Evolutionary conservation across 2,113 vertebrate genomes (phyloP), one percentile per base, ranked within the genome.

Genomic region (Dicrurus megarhynchus): DNA sequence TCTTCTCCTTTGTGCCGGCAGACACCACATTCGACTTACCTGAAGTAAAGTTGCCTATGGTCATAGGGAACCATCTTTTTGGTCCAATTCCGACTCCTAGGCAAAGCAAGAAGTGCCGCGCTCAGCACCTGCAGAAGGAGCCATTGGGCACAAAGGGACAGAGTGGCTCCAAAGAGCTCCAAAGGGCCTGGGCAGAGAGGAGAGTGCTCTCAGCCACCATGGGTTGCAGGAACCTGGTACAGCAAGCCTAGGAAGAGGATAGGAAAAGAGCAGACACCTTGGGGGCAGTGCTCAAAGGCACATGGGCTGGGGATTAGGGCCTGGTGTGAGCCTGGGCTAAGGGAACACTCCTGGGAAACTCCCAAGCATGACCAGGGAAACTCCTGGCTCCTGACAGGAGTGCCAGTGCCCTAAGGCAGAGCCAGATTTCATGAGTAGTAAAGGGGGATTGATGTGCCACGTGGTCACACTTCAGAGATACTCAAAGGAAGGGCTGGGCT

Each of bases 41-140:
- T 57, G 14, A 63, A 91, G 50, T 85, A 88, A 91, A 88, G 35
- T 33, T 77, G 5, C 13, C 27, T n/a, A 1, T 61, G 64, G 27
- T 53, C 42, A 81, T 17, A 35, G 53, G 21, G 33, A 61, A 18
- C 21, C 49, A 47, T 15, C 20, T 20, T 41, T 55, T 28, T 4
- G 1, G 5, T 55, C 1, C 49, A 47, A 41, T 61, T 70, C 3
- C 1, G 0, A 32, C 21, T 55, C 22, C 44, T 59, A 10, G 9
- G 24, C 16, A 39, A 52, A 11, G 13, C 52, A 89, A 59, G 16
- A 3, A 32, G 0, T 65, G 24, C 22, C 50, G 37, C 0, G 1
- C 2, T 41, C 1, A 0, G 17, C 32, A 64, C 11, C 21, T 56
- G 30, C 21, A 64, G 33, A 32, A 55, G 13, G 30, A 79, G 28